Evolutionary conservation across 1,140 invertebrate genomes (phyloP), one percentile per base, ranked within the genome.

Genomic region (Homarus americanus): DNA sequence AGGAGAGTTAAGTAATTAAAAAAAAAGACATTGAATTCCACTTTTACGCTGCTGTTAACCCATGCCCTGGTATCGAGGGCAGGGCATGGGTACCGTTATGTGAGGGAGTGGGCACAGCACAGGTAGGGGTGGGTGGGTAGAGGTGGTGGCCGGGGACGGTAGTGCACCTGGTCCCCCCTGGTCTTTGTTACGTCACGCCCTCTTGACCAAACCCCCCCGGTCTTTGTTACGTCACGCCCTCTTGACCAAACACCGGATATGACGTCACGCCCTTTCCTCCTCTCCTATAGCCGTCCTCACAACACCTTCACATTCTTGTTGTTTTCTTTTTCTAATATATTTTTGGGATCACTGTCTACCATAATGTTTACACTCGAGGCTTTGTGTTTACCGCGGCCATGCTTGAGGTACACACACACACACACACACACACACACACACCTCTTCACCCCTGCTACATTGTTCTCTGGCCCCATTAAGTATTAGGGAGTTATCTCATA

Each of bases 221-320:
- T 49, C 44, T 79, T 49, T 79, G 76, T 79, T 79, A 49, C 36
- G 76, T 79, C 44, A 79, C 76, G 76, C 76, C 76, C 76, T n/a
- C 76, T 32, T 79, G 76, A 79, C 17, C 76, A 79, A 15, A 7
- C 76, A 40, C 76, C 41, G 76, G 76, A 79, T n/a, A 28, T 79
- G 17, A 79, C 40, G 76, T 44, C 76, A 38, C 44, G 76, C 40
- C 12, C 40, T n/a, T n/a, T n/a, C n/a, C n/a, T 4, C 28, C 76
- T 41, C 76, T 38, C 15, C 20, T 40, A 32, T 28, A 69, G 63
- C 9, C 12, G n/a, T 69, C 63, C n/a, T 32, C 7, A 69, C 63
- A 28, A 69, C 9, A 7, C n/a, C n/a, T 9, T 1, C 44, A 28
- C n/a, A 69, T 32, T 32, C n/a, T n/a, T n/a, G n/a, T n/a, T n/a